Conservation (phyloP, 2,888 invertebrate genomes). For the Lycocerus yunnanus region DNA sequence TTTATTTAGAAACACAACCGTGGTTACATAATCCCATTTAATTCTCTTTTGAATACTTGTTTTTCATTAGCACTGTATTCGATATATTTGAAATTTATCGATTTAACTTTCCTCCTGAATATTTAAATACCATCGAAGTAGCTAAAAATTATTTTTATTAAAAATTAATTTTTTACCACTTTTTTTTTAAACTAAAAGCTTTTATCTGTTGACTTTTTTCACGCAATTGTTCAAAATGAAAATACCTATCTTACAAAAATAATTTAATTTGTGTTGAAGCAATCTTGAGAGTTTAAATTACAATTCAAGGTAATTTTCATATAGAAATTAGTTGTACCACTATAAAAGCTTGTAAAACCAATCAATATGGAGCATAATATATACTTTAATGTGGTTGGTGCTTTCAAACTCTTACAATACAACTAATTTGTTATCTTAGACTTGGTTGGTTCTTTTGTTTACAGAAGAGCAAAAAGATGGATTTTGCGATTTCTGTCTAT, state of each 20-base stretch:
- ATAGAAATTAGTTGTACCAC: too few relatives aligned
- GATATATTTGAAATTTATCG: not conserved
- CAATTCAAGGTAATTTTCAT: too few relatives aligned
- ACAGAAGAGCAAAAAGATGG: too few relatives aligned
- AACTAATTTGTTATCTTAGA: too few relatives aligned
- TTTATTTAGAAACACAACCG: not conserved
- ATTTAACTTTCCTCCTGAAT: not conserved
- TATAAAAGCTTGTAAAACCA: too few relatives aligned
- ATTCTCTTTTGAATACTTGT: not conserved
- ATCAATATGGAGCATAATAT: too few relatives aligned
- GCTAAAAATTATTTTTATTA: not conserved
- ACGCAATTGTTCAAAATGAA: not conserved
- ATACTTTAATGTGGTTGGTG: too few relatives aligned
- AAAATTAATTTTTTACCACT: not conserved
- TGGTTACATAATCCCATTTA: not conserved
- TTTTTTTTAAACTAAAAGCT: not conserved
- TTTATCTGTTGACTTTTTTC: not conserved
- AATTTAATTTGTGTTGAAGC: too few relatives aligned
- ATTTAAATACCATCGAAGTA: not conserved
- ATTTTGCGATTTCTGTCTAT: too few relatives aligned
- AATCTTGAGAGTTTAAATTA: too few relatives aligned
- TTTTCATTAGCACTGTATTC: not conserved
- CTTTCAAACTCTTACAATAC: too few relatives aligned
- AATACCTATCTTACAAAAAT: not conserved
- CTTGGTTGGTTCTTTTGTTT: too few relatives aligned